These are phyloP conservation scores for Poeciliopsis turrubarensis DNA, from an alignment of 2,113 vertebrate genomes.

Conservation along the genomic window DNA sequence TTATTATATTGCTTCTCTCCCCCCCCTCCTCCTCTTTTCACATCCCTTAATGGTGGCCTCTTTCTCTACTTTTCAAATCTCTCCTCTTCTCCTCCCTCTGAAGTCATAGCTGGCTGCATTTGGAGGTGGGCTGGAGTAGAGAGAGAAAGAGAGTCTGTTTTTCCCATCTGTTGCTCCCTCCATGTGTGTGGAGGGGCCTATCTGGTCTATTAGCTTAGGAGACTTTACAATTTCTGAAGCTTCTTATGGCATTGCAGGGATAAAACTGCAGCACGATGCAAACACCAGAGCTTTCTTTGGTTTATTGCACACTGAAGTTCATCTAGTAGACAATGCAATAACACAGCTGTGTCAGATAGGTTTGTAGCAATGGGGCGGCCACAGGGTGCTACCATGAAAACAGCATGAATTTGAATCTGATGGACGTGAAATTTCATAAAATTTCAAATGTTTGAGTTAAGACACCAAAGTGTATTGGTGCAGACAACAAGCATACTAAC, in stretches of 20 bases:
- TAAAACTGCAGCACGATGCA: conserved; percentile 1
- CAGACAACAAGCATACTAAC: not conserved
- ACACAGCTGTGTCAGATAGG: not conserved
- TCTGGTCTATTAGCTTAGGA: conserved; percentile 25
- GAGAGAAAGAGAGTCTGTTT: conserved; percentile 64
- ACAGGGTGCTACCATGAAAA: not conserved
- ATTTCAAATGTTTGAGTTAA: not conserved
- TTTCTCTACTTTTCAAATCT: conserved; percentile 27
- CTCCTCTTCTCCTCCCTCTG: conserved; percentile 52
- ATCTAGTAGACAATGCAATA: not conserved
- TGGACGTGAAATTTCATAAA: not conserved
- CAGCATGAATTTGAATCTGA: not conserved
- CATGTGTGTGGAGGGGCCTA: conserved; percentile 17
- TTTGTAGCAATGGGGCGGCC: not conserved
- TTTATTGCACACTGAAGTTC: not conserved
- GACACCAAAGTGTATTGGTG: not conserved
- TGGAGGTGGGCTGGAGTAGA: conserved; percentile 58
- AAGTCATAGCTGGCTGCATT: conserved; percentile 71
- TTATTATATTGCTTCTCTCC: conserved; percentile 32
- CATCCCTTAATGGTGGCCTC: conserved; percentile 33
- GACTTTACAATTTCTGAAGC: conserved; percentile 3
- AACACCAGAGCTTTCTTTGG: not conserved
- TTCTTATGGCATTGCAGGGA: conserved; percentile 2
- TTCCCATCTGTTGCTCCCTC: conserved; percentile 60
- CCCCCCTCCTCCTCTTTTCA: conserved; percentile 2